phyloP scores from a whole-genome alignment of 2,888 invertebrate genomes.

The Perdita meconis region DNA sequence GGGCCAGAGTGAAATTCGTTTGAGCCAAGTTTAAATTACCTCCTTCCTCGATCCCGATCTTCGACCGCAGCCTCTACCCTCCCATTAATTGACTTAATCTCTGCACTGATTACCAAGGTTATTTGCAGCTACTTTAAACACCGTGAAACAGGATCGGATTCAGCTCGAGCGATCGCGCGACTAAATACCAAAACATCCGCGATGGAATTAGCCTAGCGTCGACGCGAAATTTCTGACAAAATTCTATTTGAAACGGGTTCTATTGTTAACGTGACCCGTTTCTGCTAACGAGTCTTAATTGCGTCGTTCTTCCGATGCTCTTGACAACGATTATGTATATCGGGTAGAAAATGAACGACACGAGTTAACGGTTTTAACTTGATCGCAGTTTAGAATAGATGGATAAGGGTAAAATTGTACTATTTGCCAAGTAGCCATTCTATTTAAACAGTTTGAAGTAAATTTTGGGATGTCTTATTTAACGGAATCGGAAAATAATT shows the following conservation, averaged over 20 bases:
- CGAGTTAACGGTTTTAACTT: too few species aligned
- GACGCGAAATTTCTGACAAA: neutral
- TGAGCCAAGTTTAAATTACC: conserved; percentile 65
- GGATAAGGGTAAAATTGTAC: too few species aligned
- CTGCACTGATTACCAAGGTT: conserved; percentile 64
- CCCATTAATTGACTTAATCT: conserved; percentile 68
- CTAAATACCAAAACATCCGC: conserved; percentile 38
- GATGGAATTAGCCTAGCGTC: conserved; percentile 20
- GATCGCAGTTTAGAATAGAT: too few species aligned
- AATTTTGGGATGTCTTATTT: too few species aligned
- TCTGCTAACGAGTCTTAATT: too few species aligned
- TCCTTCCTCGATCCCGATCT: conserved; percentile 57
- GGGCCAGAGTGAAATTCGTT: conserved; percentile 57
- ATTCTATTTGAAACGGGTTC: conserved; percentile 7
- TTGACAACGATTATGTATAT: too few species aligned
- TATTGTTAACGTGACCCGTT: neutral
- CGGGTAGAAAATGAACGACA: too few species aligned
- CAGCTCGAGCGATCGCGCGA: conserved; percentile 22
- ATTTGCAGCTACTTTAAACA: conserved; percentile 62
- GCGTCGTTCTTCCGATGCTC: too few species aligned
- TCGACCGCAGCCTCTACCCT: conserved; percentile 47
- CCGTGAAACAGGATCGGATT: conserved; percentile 38
- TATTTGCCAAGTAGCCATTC: too few species aligned
- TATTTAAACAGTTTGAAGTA: too few species aligned
- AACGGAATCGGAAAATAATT: too few species aligned